Percentiles rank a stretch among this genome's conserved stretches.
Conservation (phyloP, 1,140 invertebrate species). For the Lethocerus indicus region DNA sequence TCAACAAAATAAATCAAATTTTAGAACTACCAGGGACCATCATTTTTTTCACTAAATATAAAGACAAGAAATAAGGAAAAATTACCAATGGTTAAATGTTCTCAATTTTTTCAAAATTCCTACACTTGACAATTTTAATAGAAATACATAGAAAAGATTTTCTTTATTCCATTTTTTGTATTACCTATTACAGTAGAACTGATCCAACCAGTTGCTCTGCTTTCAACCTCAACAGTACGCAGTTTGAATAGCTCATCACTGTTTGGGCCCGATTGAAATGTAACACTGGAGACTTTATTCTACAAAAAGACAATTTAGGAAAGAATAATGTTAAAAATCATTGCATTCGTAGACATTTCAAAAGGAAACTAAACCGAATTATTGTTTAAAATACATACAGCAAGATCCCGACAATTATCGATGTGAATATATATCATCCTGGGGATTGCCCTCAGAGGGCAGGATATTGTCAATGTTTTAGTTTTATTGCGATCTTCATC, state of each 20-base stretch:
- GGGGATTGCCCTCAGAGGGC: slow-evolving; percentile 36
- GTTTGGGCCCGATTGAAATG: slow-evolving; percentile 62
- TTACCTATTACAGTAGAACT: slow-evolving; percentile 35
- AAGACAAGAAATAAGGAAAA: too few relatives aligned
- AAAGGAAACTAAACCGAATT: too few relatives aligned
- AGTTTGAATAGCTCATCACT: slow-evolving; percentile 65
- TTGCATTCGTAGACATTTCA: background rate
- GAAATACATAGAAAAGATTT: too few relatives aligned
- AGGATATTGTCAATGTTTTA: slow-evolving; percentile 51
- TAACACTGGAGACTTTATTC: slow-evolving; percentile 76
- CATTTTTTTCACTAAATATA: too few relatives aligned
- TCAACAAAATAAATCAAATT: too few relatives aligned
- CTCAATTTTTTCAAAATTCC: too few relatives aligned
- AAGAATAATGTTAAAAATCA: slow-evolving; percentile 3
- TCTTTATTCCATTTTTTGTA: background rate
- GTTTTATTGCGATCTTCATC: slow-evolving; percentile 89
- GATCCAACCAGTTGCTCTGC: slow-evolving; percentile 66
- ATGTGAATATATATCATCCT: slow-evolving; percentile 70
- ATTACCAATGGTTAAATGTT: too few relatives aligned
- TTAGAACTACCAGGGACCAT: too few relatives aligned
- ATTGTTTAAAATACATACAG: slow-evolving; percentile 35
- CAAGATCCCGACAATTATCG: slow-evolving; percentile 81
- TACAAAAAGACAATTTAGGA: slow-evolving; percentile 27
- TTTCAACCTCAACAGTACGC: slow-evolving; percentile 66
- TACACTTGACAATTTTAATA: too few relatives aligned